Evolutionary conservation across 2,797 vertebrate species (phyloP).

Genomic region (Cercopithecus petaurista): DNA sequence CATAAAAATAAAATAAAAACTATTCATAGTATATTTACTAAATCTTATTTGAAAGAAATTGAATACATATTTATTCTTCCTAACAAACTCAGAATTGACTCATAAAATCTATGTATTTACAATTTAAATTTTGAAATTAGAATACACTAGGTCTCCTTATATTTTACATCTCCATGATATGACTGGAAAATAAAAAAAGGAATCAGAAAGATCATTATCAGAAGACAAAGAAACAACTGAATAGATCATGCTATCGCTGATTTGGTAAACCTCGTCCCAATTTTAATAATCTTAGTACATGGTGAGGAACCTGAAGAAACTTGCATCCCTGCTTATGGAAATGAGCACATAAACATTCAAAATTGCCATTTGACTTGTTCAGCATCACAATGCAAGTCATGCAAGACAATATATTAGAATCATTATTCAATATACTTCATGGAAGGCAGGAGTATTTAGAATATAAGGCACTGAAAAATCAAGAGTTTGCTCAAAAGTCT

Average conservation of each 20-base stretch:
- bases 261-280: neutral
- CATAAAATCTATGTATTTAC: neutral
- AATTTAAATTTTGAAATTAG: neutral
- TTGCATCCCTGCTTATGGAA: neutral
- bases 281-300: neutral
- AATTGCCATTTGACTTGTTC: neutral
- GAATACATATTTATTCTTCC: neutral
- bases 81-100: neutral
- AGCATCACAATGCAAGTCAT: neutral
- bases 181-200: neutral
- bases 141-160: neutral
- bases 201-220: neutral
- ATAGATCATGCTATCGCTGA: neutral
- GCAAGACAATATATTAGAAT: neutral
- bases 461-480: neutral
- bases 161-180: neutral
- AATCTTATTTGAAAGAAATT: neutral
- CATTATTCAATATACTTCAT: neutral
- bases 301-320: neutral
- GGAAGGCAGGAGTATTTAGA: neutral
- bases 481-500: neutral
- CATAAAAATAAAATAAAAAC: neutral
- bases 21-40: neutral
- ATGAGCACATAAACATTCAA: neutral
- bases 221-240: neutral